These are phyloP conservation scores for Hemicordylus capensis DNA, from an alignment of 2,113 vertebrate species.

Conservation along the genomic window DNA sequence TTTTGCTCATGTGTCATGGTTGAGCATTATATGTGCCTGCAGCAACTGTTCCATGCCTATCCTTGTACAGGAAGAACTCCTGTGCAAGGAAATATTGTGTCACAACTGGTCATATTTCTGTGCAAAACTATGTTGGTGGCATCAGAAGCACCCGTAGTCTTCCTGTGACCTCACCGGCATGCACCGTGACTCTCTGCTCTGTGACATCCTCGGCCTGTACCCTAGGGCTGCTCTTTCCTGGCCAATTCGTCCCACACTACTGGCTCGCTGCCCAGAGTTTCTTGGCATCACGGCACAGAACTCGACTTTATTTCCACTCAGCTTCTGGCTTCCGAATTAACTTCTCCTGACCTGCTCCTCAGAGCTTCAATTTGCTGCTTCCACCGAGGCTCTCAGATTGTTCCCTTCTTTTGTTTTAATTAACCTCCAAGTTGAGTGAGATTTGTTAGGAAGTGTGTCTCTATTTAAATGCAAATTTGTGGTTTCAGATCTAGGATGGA, in stretches of 20 bases:
- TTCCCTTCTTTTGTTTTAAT: background rate
- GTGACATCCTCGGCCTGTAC: background rate
- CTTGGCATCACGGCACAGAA: background rate
- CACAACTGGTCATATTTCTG: background rate
- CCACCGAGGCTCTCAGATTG: background rate
- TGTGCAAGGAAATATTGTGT: background rate
- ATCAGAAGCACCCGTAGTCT: no score
- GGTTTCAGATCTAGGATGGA: background rate
- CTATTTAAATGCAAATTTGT: constrained; percentile 33
- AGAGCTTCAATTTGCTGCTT: background rate
- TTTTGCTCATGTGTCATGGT: no score
- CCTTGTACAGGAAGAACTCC: no score
- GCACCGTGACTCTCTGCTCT: background rate
- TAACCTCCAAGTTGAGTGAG: background rate
- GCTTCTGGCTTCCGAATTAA: background rate
- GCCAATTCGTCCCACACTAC: background rate
- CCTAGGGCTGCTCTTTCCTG: background rate
- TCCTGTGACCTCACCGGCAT: background rate
- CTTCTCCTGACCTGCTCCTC: no score
- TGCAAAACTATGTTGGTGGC: background rate
- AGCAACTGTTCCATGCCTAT: background rate
- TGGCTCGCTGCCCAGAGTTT: background rate
- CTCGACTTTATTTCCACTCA: background rate
- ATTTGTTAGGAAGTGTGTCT: background rate
- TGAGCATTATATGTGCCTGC: no score